Evolutionary conservation across 1,140 invertebrate genomes (phyloP), one percentile per base, ranked within the genome.

Genomic region (Drosophila burlai): DNA sequence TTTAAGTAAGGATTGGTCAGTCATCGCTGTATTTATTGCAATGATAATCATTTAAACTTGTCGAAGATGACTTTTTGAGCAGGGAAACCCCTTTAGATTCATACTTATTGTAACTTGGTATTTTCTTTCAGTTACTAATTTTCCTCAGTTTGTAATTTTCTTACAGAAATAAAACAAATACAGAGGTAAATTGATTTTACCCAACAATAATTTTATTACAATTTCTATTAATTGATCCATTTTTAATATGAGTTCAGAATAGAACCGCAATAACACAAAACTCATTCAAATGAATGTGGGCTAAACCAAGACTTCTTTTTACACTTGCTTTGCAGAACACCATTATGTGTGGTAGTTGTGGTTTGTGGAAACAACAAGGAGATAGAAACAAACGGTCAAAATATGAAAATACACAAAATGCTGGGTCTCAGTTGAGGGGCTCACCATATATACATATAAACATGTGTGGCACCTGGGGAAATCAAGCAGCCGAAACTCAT

Each of bases 401-500:
- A 87, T 83, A 83, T 87, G 77, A 89, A 89, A 89, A 69, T 84
- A 76, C 46, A 52, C 79, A 43, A 67, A 79, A 72, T 68, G 26
- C 64, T 42, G 59, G 76, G 58, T 60, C 64, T 71, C 45, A 46
- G 18, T 16, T 21, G 13, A 16, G 52, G 31, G 34, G 18, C 52
- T 21, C 11, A 21, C 3, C n/a, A 34, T 15, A 52, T 15, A 15
- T 34, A 11, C 2, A 11, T 52, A 52, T 52, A 7, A 38, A 5
- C 66, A 42, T 67, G 54, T 49, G 49, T 77, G 83, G 67, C 85
- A 84, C 77, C 85, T 83, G 81, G 83, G 82, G 83, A 87, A 87
- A 87, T 87, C 81, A 87, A 58, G 85, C 61, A 66, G 77, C 61
- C 69, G 55, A 61, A 45, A 66, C 60, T 87, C 76, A 46, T 60